These are phyloP conservation scores for Drosophila athabasca DNA, from an alignment of 1,140 invertebrate species.

Conservation along the genomic window DNA sequence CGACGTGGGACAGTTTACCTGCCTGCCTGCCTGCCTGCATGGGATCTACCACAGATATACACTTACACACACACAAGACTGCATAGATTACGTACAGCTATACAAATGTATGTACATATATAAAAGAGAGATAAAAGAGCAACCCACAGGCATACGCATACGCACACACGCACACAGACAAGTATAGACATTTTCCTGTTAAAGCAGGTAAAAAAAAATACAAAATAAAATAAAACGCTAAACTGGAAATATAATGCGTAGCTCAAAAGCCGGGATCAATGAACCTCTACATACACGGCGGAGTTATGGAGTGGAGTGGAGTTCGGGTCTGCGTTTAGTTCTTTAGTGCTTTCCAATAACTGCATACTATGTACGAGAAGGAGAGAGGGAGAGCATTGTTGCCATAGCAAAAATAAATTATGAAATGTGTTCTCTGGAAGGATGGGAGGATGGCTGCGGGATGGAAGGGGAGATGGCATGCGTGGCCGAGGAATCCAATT, in stretches of 20 bases:
- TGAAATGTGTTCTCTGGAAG: slow-evolving; percentile 30
- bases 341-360: slow-evolving; percentile 53
- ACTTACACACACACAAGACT: slow-evolving; percentile 13
- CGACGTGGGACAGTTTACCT: slow-evolving; percentile 54
- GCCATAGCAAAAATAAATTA: slow-evolving; percentile 55
- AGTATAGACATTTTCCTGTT: slow-evolving; percentile 71
- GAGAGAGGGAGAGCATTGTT: slow-evolving; percentile 14
- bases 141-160: slow-evolving; percentile 20
- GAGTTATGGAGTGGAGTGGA: slow-evolving; percentile 16
- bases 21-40: slow-evolving; percentile 35
- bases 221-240: slow-evolving; percentile 75
- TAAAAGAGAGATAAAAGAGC: slow-evolving; percentile 62
- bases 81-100: slow-evolving; percentile 34
- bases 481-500: slow-evolving; percentile 60
- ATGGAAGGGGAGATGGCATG: background rate
- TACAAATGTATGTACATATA: slow-evolving; percentile 8
- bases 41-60: slow-evolving; percentile 30
- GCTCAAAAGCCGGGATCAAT: slow-evolving; percentile 74
- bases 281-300: slow-evolving; percentile 47
- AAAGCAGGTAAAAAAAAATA: slow-evolving; percentile 75
- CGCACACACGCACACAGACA: slow-evolving; percentile 27
- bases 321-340: slow-evolving; percentile 49
- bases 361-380: slow-evolving; percentile 19
- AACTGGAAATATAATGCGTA: slow-evolving; percentile 80
- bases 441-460: background rate